These are phyloP conservation scores for Pseudopleuronectes americanus DNA, from an alignment of 2,797 vertebrate species.

Conservation along the genomic window DNA sequence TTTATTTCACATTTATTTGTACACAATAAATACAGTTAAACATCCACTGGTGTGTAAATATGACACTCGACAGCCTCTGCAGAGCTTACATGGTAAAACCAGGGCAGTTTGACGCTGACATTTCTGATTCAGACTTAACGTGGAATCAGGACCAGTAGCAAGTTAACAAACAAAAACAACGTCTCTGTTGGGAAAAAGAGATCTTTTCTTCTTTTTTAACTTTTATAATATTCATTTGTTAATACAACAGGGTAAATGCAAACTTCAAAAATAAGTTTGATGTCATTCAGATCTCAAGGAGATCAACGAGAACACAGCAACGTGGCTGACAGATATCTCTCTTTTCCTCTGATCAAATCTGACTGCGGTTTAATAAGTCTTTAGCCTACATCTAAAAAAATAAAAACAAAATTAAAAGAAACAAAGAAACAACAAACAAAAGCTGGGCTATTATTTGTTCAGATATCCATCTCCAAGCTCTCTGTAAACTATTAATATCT, in stretches of 20 bases:
- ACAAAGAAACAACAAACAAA: conserved; percentile 2
- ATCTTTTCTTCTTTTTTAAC: conserved; percentile 30
- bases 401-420: conserved; percentile 1
- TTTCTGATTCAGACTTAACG: conserved; percentile 54
- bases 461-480: conserved; percentile 75
- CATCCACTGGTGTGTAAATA: conserved; percentile 87
- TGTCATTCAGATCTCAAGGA: conserved; percentile 91
- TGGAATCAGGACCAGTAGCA: conserved; percentile 58
- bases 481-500: conserved; percentile 75
- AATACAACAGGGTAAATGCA: conserved; percentile 81
- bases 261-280: conserved; percentile 96
- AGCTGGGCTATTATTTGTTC: conserved; percentile 59
- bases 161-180: conserved; percentile 48
- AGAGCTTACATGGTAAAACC: conserved; percentile 39
- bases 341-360: conserved; percentile 63
- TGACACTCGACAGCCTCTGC: conserved; percentile 52
- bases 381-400: conserved; percentile 49
- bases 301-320: conserved; percentile 88
- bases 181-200: conserved; percentile 57
- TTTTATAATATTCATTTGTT: conserved; percentile 27
- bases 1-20: conserved; percentile 95
- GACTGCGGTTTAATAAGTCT: conserved; percentile 53
- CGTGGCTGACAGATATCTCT: conserved; percentile 72
- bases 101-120: conserved; percentile 52
- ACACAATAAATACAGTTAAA: conserved; percentile 98